A percentile compares a stretch with the other conserved stretches of the same genome.
Evolutionary conservation across 2,113 vertebrate species (phyloP).

Genomic region (Scophthalmus maximus): DNA sequence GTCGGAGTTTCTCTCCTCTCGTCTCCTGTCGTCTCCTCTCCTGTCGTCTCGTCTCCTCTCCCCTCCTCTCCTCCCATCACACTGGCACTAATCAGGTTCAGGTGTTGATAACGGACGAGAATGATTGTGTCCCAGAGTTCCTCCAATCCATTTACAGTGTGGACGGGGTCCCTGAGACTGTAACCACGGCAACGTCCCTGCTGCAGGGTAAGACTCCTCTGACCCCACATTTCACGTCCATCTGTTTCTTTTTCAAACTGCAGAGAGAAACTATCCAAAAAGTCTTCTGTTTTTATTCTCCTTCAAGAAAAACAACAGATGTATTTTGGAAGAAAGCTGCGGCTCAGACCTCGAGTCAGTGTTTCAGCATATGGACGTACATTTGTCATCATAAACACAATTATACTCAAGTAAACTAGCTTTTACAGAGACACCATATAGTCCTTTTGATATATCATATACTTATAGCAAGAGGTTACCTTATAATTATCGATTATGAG

Average conservation of each 20-base stretch:
- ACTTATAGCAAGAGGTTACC: constrained; percentile 6
- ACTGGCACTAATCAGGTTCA: constrained; percentile 82
- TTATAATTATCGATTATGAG: constrained; percentile 27
- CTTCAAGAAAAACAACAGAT: constrained; percentile 29
- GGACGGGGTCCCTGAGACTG: constrained; percentile 88
- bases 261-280: constrained; percentile 26
- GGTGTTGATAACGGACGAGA: constrained; percentile 89
- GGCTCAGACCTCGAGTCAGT: neutral
- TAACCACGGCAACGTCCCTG: constrained; percentile 89
- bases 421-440: neutral
- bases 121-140: constrained; percentile 90
- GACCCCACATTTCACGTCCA: constrained; percentile 57
- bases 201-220: constrained; percentile 86
- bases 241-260: constrained; percentile 49
- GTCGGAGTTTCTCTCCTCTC: neutral
- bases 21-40: neutral
- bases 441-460: constrained; percentile 44
- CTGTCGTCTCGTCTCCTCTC: neutral
- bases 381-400: constrained; percentile 25
- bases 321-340: constrained; percentile 1
- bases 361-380: constrained; percentile 1
- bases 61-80: constrained; percentile 2
- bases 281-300: constrained; percentile 12
- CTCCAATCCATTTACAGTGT: constrained; percentile 90
- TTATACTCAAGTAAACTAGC: constrained; percentile 20